Base-by-base conservation (phyloP, 2,888 invertebrate species). In the Limnephilus rhombicus region DNA sequence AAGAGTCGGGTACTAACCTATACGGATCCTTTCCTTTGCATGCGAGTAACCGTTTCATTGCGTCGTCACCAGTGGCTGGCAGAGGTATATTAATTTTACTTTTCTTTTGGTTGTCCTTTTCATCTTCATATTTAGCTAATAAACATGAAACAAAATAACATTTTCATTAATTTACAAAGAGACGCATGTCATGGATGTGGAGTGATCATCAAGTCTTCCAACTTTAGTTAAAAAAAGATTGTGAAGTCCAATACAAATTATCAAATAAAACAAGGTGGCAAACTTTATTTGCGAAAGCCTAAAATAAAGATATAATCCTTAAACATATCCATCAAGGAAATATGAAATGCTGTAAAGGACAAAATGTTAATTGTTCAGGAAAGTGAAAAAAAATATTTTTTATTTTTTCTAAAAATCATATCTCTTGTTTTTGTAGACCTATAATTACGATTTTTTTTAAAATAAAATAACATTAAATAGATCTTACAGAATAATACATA, bases 11-110 rank as follows among this genome's bases (percentile, higher is more conserved):
- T 29, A 89, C 94, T 94, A 94, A 98, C 98, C 98, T 99, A 95
- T 99, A 99, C 7, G 99, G 99, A 96, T 99, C 99, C 95, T 99
- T 99, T 94, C 99, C 99, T 96, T 98, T 98, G 95, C 99, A 99
- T 90, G 99, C 98, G 29, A 99, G 96, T 94, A 99, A 96, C 94
- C 99, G 96, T 95, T 98, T 98, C 98, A 99, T 98, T 83, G 99
- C 99, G 95, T 99, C 99, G 94, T 99, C 99, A 12, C 99, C 98
- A 5, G 98, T 98, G 86, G 98, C 97, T 0, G 99, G 99, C 95
- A 99, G 96, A 34, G 97, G 96, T 95, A 98, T 98, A 95, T 98
- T 98, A 15, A 95, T 94, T 93, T 96, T 96, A 89, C 96, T 94
- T 94, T 96, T 96, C 49, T 95, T 94, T 24, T 95, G 94, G 89